Base-by-base conservation (phyloP, 2,113 vertebrate genomes). In the Emydocephalus ijimae region DNA sequence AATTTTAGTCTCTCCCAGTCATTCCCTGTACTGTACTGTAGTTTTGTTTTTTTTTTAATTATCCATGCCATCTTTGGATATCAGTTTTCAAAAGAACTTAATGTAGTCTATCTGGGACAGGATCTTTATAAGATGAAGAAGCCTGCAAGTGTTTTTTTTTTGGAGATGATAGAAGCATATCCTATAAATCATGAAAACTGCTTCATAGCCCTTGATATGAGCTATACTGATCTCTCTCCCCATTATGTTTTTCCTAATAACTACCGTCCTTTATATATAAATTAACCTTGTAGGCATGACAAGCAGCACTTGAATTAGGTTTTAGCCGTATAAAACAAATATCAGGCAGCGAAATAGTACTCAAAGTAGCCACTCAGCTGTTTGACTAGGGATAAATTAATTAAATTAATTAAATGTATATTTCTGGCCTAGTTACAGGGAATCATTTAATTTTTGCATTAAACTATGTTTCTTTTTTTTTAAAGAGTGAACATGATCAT, bases 131-230 rank as follows among this genome's bases (percentile, higher is more conserved):
- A 88, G 12, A 85, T n/a, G 55, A 54, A 74, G 54, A 23, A 88
- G 29, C 43, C 55, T 85, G 21, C 34, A 91, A 57, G 89, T 88
- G 21, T 39, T 85, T 81, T 50, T 91, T 88, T 26, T 74, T 55
- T 88, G 64, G 11, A 18, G 26, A 7, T 52, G 54, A 15, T 6
- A 88, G 39, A 91, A 56, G 8, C 45, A 55, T 45, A 15, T 52
- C 55, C 57, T 90, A 23, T 88, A 50, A 87, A 91, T 64, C 50
- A 74, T 90, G 87, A 45, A 39, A 88, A 90, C 85, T 56, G 89
- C 55, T 23, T 7, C 59, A 81, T 56, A 93, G 85, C 7, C 23
- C 54, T 74, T 91, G 39, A 56, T 61, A 87, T 56, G 23, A 87
- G 48, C 50, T 34, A 21, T 48, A 85, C 15, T 39, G 34, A 91